Percentiles rank a stretch among this genome's conserved stretches.
These are phyloP conservation scores for Clostera curtula DNA, from an alignment of 2,888 invertebrate genomes.

Conservation along the genomic window DNA sequence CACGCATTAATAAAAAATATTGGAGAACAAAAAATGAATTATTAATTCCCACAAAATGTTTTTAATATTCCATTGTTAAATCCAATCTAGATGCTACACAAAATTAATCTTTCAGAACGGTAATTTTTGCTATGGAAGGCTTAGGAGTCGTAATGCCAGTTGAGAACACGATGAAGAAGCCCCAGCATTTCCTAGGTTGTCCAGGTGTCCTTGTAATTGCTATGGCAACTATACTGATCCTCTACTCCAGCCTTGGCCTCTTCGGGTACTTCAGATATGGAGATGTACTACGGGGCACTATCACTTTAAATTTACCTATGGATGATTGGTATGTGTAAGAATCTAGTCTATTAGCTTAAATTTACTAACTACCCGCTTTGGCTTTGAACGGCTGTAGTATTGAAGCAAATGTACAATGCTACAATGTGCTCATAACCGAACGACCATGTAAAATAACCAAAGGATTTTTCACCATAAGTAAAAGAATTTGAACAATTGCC, in stretches of 20 bases:
- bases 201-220: conserved; percentile 90
- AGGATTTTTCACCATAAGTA: too few relatives aligned
- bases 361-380: too few relatives aligned
- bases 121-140: conserved; percentile 97
- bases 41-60: too few relatives aligned
- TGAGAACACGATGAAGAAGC: conserved; percentile 92
- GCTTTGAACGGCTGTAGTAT: too few relatives aligned
- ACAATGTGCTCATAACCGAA: too few relatives aligned
- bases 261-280: conserved; percentile 93
- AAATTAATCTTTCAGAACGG: conserved; percentile 77
- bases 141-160: conserved; percentile 95
- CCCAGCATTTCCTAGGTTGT: conserved; percentile 85
- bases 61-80: too few relatives aligned
- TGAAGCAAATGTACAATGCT: too few relatives aligned
- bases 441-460: too few relatives aligned
- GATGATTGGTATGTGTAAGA: conserved; percentile 74
- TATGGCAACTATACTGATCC: conserved; percentile 84
- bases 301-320: conserved; percentile 88
- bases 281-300: conserved; percentile 78
- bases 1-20: too few relatives aligned
- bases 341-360: too few relatives aligned
- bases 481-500: too few relatives aligned
- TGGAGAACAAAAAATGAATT: too few relatives aligned
- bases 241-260: conserved; percentile 89
- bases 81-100: neutral